Base-by-base conservation (phyloP, 2,888 invertebrate species). In the Mythimna pallens region DNA sequence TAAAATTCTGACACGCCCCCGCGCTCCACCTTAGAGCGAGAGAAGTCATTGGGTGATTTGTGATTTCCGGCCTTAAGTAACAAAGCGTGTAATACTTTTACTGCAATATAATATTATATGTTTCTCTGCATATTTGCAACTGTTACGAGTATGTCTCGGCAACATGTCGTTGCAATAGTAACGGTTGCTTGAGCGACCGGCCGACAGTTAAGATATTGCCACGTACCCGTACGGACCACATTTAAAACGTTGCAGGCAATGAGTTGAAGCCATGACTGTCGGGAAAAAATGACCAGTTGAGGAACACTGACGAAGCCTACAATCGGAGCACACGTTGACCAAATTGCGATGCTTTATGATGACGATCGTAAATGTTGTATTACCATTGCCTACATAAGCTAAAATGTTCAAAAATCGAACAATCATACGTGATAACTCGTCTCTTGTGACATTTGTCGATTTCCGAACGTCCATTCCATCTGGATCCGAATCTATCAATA, bases 401-500 rank as follows among this genome's bases (percentile, higher is more conserved):
- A 17, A 25, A 30, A 57, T 20, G 12, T 9, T 0, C 47, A 47
- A 47, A 47, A 17, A 47, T 17, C 14, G 14, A 47, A 14, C 14
- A 47, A 47, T 47, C 0, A 47, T 17, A 5, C 14, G 43, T 14
- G 17, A 7, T 47, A 43, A 20, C 25, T 25, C 12, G 30, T 30
- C 57, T 3, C 20, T 8, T 58, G 9, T 4, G 4, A 8, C 3
- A 58, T 34, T n/a, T n/a, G 34, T 34, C 58, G 34, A 9, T 20
- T 20, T 9, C 20, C 34, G 20, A 9, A 20, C 30, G 20, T 20
- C 57, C 20, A 9, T 9, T 30, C 17, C 47, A 63, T 75, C 74
- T 69, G 70, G 73, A 62, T 64, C 73, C 36, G 69, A 70, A 70
- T 71, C 73, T 47, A 22, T 36, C 14, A 70, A 36, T n/a, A 6